Evolutionary conservation across 2,797 vertebrate species (phyloP).

Genomic region (Serranus cabrilla): DNA sequence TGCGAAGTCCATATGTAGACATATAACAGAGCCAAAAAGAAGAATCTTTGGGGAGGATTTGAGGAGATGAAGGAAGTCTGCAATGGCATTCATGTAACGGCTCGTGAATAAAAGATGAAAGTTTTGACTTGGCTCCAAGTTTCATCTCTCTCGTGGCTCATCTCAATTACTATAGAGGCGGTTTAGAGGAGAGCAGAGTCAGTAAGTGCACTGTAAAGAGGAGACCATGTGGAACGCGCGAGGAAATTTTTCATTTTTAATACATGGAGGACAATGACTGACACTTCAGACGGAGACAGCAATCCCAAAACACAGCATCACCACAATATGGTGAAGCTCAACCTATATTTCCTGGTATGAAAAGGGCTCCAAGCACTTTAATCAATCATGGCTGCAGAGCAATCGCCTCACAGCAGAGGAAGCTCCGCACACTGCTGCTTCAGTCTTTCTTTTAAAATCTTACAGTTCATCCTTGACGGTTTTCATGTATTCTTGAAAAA

Average conservation of each 20-base stretch:
- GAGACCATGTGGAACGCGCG: conserved; percentile 29
- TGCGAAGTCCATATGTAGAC: conserved; percentile 40
- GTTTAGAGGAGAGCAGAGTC: conserved; percentile 51
- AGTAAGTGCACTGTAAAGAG: conserved; percentile 37
- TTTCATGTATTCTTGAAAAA: background rate
- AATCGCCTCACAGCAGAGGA: conserved; percentile 1
- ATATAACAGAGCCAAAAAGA: background rate
- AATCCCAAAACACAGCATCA: conserved; percentile 41
- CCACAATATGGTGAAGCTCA: conserved; percentile 15
- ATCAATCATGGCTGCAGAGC: conserved; percentile 44
- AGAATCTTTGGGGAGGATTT: conserved; percentile 45
- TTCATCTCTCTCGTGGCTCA: conserved; percentile 54
- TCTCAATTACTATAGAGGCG: conserved; percentile 64
- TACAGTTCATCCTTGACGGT: background rate
- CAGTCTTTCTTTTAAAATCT: background rate
- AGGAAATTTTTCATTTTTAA: conserved; percentile 54
- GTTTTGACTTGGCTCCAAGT: conserved; percentile 70
- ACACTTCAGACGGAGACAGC: conserved; percentile 42
- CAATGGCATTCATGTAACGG: conserved; percentile 40
- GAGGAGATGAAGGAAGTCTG: conserved; percentile 44
- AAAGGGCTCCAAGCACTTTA: conserved; percentile 10
- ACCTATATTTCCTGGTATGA: conserved; percentile 19
- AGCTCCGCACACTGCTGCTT: background rate
- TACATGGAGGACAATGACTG: conserved; percentile 53
- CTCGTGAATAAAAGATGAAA: conserved; percentile 76